A percentile compares a stretch with the other conserved stretches of the same genome.
phyloP scores from a whole-genome alignment of 2,888 invertebrate genomes.

The Drosophila colorata region DNA sequence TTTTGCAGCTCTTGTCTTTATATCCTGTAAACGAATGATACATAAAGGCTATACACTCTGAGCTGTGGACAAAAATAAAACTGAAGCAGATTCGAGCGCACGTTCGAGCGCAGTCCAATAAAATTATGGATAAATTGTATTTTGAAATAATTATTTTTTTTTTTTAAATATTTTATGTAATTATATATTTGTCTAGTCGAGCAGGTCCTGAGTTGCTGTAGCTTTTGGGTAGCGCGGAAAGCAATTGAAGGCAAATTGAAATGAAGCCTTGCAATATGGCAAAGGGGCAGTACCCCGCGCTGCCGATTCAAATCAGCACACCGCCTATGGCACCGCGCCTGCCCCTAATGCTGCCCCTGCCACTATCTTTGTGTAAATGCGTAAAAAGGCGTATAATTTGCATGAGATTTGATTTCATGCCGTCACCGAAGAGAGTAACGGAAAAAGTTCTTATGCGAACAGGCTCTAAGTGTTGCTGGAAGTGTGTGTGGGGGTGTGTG shows the following conservation, averaged over 20 bases:
- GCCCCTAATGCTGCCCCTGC: slow-evolving; percentile 8
- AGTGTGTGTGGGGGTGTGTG: neutral
- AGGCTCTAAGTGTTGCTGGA: slow-evolving; percentile 16
- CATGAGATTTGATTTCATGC: slow-evolving; percentile 75
- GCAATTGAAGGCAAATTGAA: slow-evolving; percentile 69
- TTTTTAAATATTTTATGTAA: neutral
- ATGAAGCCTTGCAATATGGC: slow-evolving; percentile 41
- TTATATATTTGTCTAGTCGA: slow-evolving; percentile 2
- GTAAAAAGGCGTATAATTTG: slow-evolving; percentile 78
- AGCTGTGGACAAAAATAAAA: neutral
- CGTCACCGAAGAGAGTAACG: slow-evolving; percentile 34
- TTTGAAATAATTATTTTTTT: neutral
- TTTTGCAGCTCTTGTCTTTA: slow-evolving; percentile 40
- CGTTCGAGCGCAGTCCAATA: neutral
- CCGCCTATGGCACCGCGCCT: neutral
- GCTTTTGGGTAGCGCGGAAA: slow-evolving; percentile 19
- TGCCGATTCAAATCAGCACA: slow-evolving; percentile 36
- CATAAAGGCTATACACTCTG: neutral
- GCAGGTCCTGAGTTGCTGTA: slow-evolving; percentile 7
- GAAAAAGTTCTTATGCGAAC: slow-evolving; percentile 24
- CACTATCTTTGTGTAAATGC: slow-evolving; percentile 62
- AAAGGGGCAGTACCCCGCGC: neutral
- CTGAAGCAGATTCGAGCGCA: too few relatives aligned
- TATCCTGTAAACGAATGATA: slow-evolving; percentile 8
- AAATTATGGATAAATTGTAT: neutral